A percentile compares a stretch with the other conserved stretches of the same genome.
Evolutionary conservation across 2,797 vertebrate genomes (phyloP).

Genomic region (Macropus fuliginosus): DNA sequence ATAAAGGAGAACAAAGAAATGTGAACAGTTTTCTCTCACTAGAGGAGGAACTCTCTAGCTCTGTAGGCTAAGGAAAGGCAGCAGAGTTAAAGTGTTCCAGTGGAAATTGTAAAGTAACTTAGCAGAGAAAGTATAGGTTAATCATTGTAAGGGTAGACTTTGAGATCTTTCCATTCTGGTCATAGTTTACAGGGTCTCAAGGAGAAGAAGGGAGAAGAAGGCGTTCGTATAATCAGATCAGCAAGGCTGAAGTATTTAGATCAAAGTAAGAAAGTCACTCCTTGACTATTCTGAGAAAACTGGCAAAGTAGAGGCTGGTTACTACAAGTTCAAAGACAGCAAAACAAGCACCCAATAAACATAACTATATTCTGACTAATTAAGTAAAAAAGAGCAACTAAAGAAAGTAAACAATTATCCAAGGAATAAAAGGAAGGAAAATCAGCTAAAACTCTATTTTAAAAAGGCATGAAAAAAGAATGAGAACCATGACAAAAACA

Average conservation of each 20-base stretch:
- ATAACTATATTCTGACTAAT: slow-evolving; percentile 81
- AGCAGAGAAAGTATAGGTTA: background rate
- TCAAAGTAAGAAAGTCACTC: slow-evolving; percentile 44
- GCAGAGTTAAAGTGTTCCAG: background rate
- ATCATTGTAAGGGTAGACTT: accelerated
- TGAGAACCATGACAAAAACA: slow-evolving; percentile 79
- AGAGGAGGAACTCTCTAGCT: background rate
- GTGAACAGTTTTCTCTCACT: background rate
- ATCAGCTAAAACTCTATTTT: slow-evolving; percentile 79
- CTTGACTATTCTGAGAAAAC: slow-evolving; percentile 63
- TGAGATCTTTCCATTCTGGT: background rate
- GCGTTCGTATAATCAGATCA: background rate
- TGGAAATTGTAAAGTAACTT: background rate
- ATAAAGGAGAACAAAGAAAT: background rate
- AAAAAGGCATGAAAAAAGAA: slow-evolving; percentile 75
- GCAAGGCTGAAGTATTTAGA: slow-evolving; percentile 47
- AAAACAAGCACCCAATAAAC: slow-evolving; percentile 71
- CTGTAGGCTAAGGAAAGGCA: background rate
- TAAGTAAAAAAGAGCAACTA: slow-evolving; percentile 81
- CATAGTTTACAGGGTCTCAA: background rate
- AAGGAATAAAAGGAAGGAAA: slow-evolving; percentile 83
- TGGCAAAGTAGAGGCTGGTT: slow-evolving; percentile 67
- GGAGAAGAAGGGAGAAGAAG: background rate
- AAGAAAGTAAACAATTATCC: slow-evolving; percentile 79
- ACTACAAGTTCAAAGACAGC: slow-evolving; percentile 73